Evolutionary conservation across 2,888 invertebrate species (phyloP).

Genomic region (Synergus umbraculus): DNA sequence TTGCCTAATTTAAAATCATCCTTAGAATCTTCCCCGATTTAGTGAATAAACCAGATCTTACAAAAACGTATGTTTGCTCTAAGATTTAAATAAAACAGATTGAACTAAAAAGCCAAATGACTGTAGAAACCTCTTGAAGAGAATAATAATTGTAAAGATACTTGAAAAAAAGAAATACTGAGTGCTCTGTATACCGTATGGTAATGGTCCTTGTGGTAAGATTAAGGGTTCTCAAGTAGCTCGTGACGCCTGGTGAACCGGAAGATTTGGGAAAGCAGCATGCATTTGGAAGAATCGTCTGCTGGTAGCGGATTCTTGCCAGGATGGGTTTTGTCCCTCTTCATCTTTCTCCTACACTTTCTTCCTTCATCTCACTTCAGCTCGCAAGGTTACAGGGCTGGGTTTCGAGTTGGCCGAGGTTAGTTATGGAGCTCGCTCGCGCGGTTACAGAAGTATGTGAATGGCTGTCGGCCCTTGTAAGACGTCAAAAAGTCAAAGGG

Average conservation of each 20-base stretch:
- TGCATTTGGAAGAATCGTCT: constrained; percentile 45
- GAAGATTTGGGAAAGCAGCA: constrained; percentile 49
- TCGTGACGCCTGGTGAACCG: constrained; percentile 50
- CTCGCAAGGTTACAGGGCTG: constrained; percentile 53
- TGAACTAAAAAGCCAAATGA: background rate
- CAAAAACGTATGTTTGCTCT: background rate
- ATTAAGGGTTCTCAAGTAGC: constrained; percentile 9
- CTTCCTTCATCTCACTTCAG: constrained; percentile 40
- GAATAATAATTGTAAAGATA: background rate
- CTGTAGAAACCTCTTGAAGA: background rate
- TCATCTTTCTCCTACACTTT: constrained; percentile 51
- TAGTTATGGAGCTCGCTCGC: constrained; percentile 73
- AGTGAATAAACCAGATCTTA: background rate
- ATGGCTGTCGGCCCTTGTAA: constrained; percentile 76
- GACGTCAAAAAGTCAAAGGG: constrained; percentile 76
- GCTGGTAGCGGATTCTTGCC: constrained; percentile 3
- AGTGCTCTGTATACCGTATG: background rate
- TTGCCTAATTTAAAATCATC: no score
- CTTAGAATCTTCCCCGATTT: no score
- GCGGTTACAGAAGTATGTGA: constrained; percentile 76
- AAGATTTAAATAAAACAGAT: background rate
- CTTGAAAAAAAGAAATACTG: background rate
- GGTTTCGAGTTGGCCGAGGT: constrained; percentile 71
- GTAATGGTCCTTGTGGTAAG: constrained; percentile 1
- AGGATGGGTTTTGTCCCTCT: constrained; percentile 48